Conservation (phyloP, 2,888 invertebrate species). For the Leistus spinibarbis region DNA sequence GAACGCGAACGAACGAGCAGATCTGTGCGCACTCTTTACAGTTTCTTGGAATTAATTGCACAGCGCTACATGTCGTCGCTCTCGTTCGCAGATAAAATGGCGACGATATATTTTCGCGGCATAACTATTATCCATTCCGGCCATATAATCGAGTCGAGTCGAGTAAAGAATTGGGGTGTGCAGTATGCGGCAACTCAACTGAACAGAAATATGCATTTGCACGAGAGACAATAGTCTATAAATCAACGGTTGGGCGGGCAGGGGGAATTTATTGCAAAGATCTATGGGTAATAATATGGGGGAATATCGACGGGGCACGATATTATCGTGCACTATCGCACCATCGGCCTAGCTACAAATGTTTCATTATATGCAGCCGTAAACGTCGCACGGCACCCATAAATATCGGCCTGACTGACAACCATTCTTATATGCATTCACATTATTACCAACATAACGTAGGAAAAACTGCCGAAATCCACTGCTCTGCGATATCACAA, state of each 20-base stretch:
- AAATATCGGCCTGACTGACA: neutral
- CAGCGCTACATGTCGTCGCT: constrained; percentile 7
- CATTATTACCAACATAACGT: no score
- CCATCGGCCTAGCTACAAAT: neutral
- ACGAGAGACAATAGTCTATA: constrained; percentile 60
- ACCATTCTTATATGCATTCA: no score
- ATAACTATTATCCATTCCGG: constrained; percentile 25
- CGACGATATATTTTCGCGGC: no score
- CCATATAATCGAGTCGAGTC: constrained; percentile 18
- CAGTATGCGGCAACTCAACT: neutral
- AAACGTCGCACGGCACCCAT: neutral
- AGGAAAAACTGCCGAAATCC: no score
- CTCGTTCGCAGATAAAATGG: no score
- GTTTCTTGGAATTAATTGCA: constrained; percentile 46
- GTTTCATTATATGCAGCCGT: neutral
- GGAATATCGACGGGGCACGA: constrained; percentile 19
- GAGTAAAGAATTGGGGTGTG: constrained; percentile 43
- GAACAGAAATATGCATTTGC: constrained; percentile 56
- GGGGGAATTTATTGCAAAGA: constrained; percentile 20
- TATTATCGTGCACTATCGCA: neutral
- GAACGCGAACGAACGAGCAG: constrained; percentile 15
- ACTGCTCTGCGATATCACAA: no score
- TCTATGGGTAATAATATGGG: constrained; percentile 34
- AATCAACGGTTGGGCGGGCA: constrained; percentile 52
- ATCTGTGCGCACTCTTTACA: constrained; percentile 43